phyloP scores from a whole-genome alignment of 2,113 vertebrate genomes.

The cat (Felis catus) region DNA sequence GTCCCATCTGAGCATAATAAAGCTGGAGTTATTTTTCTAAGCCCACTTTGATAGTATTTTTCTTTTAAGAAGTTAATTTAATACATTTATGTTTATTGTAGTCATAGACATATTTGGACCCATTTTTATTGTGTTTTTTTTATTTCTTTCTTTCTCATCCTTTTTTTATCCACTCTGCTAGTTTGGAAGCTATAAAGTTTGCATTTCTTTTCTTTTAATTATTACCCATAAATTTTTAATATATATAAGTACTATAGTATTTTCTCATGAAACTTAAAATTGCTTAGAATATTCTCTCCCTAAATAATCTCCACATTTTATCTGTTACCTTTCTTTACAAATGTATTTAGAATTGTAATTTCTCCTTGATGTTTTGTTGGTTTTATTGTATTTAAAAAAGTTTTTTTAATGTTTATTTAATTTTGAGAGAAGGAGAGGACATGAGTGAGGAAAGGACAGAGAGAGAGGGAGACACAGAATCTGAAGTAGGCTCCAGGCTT shows the following conservation, averaged over 20 bases:
- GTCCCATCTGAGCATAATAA: not conserved
- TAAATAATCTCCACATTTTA: not conserved
- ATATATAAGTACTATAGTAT: not conserved
- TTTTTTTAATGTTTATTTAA: too few relatives aligned
- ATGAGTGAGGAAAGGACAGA: too few relatives aligned
- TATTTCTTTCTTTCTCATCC: not conserved
- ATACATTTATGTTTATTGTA: not conserved
- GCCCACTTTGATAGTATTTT: not conserved
- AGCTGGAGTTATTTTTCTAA: not conserved
- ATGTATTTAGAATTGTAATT: not conserved
- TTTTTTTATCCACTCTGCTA: not conserved
- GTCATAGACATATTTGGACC: not conserved
- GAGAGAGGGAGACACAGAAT: too few relatives aligned
- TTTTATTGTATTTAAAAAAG: not conserved
- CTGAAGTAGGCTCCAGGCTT: too few relatives aligned
- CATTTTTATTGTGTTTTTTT: not conserved
- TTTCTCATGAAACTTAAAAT: not conserved
- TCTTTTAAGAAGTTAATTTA: not conserved
- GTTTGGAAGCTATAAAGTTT: not conserved
- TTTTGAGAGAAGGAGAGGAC: too few relatives aligned
- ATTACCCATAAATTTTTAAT: not conserved
- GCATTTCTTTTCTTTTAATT: not conserved
- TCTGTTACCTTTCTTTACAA: not conserved
- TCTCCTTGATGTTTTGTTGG: not conserved
- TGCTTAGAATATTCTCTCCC: not conserved